Conservation (phyloP, 2,113 vertebrate species). For the Apteryx owenii region DNA sequence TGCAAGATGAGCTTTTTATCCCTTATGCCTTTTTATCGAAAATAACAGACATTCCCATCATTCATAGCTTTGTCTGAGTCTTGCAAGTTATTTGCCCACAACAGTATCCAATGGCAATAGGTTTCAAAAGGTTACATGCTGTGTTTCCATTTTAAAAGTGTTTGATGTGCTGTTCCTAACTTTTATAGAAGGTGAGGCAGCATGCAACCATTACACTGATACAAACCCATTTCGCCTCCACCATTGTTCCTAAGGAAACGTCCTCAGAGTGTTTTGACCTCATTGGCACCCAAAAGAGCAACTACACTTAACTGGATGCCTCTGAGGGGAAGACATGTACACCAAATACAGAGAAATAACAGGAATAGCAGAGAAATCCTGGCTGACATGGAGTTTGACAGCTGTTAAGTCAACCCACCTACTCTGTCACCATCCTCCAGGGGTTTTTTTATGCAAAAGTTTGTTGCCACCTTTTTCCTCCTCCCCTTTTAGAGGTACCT, state of each 20-base stretch:
- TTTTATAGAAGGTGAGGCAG: neutral
- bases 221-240: neutral
- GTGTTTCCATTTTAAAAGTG: neutral
- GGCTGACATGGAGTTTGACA: neutral
- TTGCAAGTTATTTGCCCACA: neutral
- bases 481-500: neutral
- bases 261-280: neutral
- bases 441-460: neutral
- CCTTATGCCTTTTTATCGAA: neutral
- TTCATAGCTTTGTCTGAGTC: neutral
- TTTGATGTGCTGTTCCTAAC: neutral
- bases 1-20: neutral
- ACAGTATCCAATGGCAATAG: neutral
- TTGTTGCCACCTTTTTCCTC: neutral
- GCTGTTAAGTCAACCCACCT: neutral
- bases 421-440: neutral
- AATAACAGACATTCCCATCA: neutral
- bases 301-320: neutral
- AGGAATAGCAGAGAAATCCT: neutral
- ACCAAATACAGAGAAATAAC: neutral
- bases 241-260: neutral
- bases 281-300: neutral
- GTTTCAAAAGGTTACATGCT: neutral
- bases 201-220: neutral
- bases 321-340: neutral